phyloP scores from a whole-genome alignment of 2,797 vertebrate genomes.

The Molossus alvarezi region DNA sequence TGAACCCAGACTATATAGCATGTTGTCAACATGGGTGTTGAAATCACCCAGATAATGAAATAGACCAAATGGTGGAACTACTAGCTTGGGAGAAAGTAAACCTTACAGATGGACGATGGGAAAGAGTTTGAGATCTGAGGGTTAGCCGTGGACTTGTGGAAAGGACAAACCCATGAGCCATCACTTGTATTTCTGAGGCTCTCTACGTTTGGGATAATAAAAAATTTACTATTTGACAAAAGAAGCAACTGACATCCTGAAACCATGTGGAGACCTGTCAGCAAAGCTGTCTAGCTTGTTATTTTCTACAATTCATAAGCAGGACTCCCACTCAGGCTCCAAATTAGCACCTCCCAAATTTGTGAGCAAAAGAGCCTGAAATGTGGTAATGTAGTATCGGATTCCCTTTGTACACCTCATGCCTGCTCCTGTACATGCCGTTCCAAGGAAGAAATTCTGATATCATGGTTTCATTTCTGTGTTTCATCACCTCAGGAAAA shows the following conservation, averaged over 20 bases:
- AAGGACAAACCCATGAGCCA: not conserved
- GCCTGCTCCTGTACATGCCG: not conserved
- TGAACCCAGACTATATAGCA: not conserved
- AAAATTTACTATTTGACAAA: not conserved
- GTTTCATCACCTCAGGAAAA: conserved; percentile 12
- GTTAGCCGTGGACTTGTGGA: not conserved
- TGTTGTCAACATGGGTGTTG: not conserved
- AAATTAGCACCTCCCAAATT: not conserved
- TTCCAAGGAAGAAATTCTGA: not conserved
- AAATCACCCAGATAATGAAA: not conserved
- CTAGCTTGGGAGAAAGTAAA: not conserved
- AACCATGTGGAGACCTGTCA: not conserved
- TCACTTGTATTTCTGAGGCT: not conserved
- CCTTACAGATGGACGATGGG: not conserved
- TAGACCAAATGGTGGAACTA: not conserved
- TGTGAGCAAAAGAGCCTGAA: not conserved
- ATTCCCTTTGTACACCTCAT: not conserved
- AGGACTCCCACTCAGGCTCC: not conserved
- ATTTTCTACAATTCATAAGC: not conserved
- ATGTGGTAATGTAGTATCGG: not conserved
- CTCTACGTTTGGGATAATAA: not conserved
- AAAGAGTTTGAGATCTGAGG: not conserved
- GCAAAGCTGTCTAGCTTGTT: not conserved
- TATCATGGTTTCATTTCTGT: not conserved
- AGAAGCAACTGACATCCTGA: not conserved